Base-by-base conservation (phyloP, 2,888 invertebrate species). In the Andrena bucephala region DNA sequence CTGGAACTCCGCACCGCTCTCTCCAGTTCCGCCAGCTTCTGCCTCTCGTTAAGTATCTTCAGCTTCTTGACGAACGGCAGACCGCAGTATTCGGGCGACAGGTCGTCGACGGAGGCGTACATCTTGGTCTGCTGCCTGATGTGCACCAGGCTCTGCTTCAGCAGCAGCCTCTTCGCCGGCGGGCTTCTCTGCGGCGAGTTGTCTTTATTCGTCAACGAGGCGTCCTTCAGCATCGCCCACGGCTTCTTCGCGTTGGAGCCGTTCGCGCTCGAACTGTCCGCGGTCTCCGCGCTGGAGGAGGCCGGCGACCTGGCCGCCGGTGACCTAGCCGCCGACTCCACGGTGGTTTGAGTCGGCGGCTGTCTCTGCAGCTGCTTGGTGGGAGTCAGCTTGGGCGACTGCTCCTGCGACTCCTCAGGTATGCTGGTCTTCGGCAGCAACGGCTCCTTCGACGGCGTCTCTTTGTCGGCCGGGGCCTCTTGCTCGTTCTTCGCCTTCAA, bases 31-130 rank as follows among this genome's bases (percentile, higher is more conserved):
- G 97, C 97, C 83, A 98, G 94, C 94, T 98, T 98, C 92, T 98
- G 98, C 10, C 98, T 95, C 94, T 98, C 98, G 93, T 98, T 98
- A 65, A 98, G 95, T 88, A 98, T 98, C 95, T 98, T 98, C 67
- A 98, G 94, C 90, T 98, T 97, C 94, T 98, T 98, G 0, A 98
- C 98, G 92, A 98, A 98, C 0, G 98, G 98, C 79, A 98, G 94
- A 16, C 97, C 97, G 69, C 97, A 97, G 90, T 98, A 98, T 93
- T 98, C 98, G 0, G 98, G 98, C 8, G 97, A 98, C 50, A 98
- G 94, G 93, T 98, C 98, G 90, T 97, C 97, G 69, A 98, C 97
- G n/a, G 97, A 97, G 83, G 96, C 95, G 94, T 98, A 98, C 92
- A 96, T 96, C 93, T 97, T 97, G 88, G 93, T 93, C 70, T 92